Evolutionary conservation across 1,140 invertebrate species (phyloP).

Genomic region (Drosophila busckii): DNA sequence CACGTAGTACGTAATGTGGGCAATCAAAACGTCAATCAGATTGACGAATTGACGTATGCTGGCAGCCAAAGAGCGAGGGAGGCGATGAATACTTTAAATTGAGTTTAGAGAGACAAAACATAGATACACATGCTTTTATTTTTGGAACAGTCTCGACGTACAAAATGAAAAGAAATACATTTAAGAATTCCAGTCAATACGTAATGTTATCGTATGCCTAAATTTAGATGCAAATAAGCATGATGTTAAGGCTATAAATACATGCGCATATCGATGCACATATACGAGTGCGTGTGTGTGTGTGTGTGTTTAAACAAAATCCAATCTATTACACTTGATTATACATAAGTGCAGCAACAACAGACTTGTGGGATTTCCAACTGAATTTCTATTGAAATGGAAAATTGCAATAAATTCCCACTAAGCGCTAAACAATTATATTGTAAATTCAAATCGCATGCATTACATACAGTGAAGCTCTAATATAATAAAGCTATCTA

Average conservation of each 20-base stretch:
- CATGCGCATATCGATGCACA: neutral
- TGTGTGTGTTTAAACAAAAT: too few species aligned
- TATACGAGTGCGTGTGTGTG: too few species aligned
- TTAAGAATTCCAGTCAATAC: constrained; percentile 22
- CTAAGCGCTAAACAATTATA: constrained; percentile 12
- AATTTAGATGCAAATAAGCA: constrained; percentile 24
- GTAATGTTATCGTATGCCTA: constrained; percentile 4
- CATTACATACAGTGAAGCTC: neutral
- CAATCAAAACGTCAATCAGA: constrained; percentile 62
- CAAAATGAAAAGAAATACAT: constrained; percentile 13
- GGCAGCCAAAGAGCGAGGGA: constrained; percentile 8
- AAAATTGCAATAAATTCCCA: constrained; percentile 11
- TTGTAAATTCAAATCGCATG: too few species aligned
- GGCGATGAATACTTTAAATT: constrained; percentile 14
- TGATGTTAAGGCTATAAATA: constrained; percentile 14
- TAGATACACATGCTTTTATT: constrained; percentile 20
- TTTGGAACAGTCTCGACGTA: constrained; percentile 11
- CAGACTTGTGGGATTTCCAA: constrained; percentile 4
- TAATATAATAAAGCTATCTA: too few species aligned
- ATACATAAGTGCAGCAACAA: neutral
- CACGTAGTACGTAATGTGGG: constrained; percentile 28
- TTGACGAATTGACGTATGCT: constrained; percentile 57
- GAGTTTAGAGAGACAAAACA: neutral
- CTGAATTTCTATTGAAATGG: constrained; percentile 28
- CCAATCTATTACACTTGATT: too few species aligned